Conservation (phyloP, 2,797 vertebrate genomes). For the Myripristis jacobus region DNA sequence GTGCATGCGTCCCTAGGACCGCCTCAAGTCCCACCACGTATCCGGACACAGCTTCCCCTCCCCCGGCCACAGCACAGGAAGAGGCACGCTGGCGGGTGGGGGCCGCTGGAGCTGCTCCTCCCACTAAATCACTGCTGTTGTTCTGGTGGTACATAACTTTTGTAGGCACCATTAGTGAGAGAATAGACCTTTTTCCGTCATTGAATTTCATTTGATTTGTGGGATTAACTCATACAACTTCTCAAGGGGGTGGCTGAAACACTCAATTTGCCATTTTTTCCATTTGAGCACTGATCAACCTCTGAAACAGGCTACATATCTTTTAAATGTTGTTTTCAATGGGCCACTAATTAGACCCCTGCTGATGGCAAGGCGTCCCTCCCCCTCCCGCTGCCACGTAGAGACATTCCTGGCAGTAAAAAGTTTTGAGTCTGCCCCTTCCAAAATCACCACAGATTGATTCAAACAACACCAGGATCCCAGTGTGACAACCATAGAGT, state of each 20-base stretch:
- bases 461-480: not conserved
- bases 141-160: not conserved
- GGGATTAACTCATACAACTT: no score
- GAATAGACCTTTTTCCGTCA: no score
- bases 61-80: conserved; percentile 47
- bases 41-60: conserved; percentile 67
- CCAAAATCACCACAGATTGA: not conserved
- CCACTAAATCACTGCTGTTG: conserved; percentile 57
- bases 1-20: conserved; percentile 61
- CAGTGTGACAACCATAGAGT: not conserved
- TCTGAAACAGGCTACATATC: not conserved
- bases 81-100: conserved; percentile 2
- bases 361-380: conserved; percentile 37
- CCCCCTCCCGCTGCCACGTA: conserved; percentile 79
- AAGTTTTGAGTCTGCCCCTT: not conserved
- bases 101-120: conserved; percentile 65
- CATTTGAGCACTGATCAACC: not conserved
- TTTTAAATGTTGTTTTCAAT: not conserved
- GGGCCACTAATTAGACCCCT: conserved; percentile 54
- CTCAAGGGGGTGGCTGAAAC: no score
- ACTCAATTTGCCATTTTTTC: not conserved
- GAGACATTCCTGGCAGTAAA: conserved; percentile 66
- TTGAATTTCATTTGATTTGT: no score
- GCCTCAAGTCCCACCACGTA: conserved; percentile 78
- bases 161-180: no score